A percentile compares a stretch with the other conserved stretches of the same genome.
Evolutionary conservation across 2,113 vertebrate genomes (phyloP).

Genomic region (Falco punctatus): DNA sequence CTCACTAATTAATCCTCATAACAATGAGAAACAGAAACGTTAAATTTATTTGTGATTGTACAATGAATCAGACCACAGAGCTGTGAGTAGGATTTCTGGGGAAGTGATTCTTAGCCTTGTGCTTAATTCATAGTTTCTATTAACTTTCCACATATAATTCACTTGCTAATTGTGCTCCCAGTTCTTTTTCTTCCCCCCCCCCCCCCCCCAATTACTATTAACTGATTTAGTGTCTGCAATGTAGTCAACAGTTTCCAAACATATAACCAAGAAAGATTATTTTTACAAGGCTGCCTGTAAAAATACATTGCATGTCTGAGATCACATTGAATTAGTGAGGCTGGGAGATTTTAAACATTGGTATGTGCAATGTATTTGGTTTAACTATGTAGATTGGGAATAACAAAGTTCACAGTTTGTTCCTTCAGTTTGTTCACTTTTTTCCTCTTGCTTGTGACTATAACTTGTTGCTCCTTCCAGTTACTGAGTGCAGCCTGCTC

Average conservation of each 20-base stretch:
- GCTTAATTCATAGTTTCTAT: neutral
- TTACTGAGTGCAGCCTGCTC: neutral
- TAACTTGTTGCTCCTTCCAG: neutral
- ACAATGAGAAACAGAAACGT: neutral
- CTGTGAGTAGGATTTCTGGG: neutral
- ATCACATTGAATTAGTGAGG: neutral
- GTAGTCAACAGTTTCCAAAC: neutral
- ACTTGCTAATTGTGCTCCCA: neutral
- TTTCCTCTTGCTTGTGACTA: neutral
- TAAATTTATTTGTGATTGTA: neutral
- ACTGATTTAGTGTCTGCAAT: neutral
- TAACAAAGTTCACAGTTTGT: neutral
- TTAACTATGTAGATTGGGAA: neutral
- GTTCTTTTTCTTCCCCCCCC: neutral
- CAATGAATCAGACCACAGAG: neutral
- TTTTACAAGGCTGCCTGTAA: conserved; percentile 12
- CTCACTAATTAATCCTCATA: neutral
- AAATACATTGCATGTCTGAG: neutral
- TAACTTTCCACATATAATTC: neutral
- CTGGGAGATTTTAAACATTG: neutral
- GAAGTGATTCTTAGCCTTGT: neutral
- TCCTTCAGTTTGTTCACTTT: neutral
- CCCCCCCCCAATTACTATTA: neutral
- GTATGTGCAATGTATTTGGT: neutral
- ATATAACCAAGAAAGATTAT: neutral